A percentile compares a stretch with the other conserved stretches of the same genome.
Conservation (phyloP, 2,888 invertebrate species). For the Argyresthia goedartella region DNA sequence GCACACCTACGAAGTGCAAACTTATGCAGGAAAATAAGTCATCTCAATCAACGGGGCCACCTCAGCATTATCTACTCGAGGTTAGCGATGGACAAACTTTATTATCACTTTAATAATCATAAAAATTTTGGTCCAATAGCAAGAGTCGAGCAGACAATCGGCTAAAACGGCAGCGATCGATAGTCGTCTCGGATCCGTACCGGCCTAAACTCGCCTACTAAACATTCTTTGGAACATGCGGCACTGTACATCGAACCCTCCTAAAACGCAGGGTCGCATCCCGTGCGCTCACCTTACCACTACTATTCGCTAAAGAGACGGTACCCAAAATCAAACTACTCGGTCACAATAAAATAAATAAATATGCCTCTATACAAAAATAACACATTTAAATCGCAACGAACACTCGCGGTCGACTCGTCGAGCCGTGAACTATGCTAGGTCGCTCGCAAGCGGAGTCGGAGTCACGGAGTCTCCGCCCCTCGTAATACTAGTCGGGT, state of each 20-base stretch:
- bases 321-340: constrained; percentile 47
- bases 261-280: constrained; percentile 62
- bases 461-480: too few species aligned
- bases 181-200: too few species aligned
- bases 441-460: too few species aligned
- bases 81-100: too few species aligned
- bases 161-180: too few species aligned
- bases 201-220: constrained; percentile 40
- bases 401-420: constrained; percentile 38
- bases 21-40: constrained; percentile 12
- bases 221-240: constrained; percentile 66
- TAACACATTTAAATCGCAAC: constrained; percentile 56
- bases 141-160: too few species aligned
- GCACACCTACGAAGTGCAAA: constrained; percentile 18
- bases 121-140: too few species aligned
- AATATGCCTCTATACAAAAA: constrained; percentile 65
- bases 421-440: too few species aligned
- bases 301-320: constrained; percentile 57
- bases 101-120: too few species aligned
- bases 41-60: too few species aligned
- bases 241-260: constrained; percentile 57
- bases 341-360: constrained; percentile 55
- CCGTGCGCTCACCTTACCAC: constrained; percentile 54
- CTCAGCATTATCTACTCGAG: too few species aligned
- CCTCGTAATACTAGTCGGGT: too few species aligned